Conservation (phyloP, 2,113 vertebrate species). For the Atrichornis clamosus region DNA sequence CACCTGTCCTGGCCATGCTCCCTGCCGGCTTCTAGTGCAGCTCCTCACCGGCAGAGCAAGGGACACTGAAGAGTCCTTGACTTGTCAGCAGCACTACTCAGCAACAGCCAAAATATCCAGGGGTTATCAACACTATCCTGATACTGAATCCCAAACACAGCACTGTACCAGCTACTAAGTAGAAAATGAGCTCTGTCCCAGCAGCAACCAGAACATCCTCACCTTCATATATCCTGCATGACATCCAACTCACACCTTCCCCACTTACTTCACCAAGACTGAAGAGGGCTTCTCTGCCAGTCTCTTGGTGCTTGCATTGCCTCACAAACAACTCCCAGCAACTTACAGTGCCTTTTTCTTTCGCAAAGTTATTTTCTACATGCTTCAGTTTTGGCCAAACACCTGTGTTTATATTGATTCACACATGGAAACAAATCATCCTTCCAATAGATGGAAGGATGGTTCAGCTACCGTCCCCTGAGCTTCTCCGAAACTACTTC, state of each 20-base stretch:
- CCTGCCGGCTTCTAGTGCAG: neutral
- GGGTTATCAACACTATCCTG: neutral
- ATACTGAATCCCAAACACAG: neutral
- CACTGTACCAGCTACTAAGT: neutral
- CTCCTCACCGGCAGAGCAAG: neutral
- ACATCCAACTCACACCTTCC: neutral
- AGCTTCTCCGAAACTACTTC: neutral
- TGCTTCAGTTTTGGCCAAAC: neutral
- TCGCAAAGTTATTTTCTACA: neutral
- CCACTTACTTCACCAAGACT: neutral
- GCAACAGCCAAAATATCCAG: neutral
- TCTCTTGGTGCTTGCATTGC: neutral
- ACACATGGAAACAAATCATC: neutral
- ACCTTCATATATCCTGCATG: neutral
- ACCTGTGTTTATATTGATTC: neutral
- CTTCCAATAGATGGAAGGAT: neutral
- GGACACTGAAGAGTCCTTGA: neutral
- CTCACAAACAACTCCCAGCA: neutral
- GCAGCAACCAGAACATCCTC: neutral
- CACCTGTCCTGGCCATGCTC: neutral
- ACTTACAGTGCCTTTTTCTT: neutral
- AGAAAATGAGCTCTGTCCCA: neutral
- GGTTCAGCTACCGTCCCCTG: neutral
- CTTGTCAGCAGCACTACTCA: neutral
- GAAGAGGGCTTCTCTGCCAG: neutral